Conservation (phyloP, 1,140 invertebrate species). For the Drosophila quadrilineata region DNA sequence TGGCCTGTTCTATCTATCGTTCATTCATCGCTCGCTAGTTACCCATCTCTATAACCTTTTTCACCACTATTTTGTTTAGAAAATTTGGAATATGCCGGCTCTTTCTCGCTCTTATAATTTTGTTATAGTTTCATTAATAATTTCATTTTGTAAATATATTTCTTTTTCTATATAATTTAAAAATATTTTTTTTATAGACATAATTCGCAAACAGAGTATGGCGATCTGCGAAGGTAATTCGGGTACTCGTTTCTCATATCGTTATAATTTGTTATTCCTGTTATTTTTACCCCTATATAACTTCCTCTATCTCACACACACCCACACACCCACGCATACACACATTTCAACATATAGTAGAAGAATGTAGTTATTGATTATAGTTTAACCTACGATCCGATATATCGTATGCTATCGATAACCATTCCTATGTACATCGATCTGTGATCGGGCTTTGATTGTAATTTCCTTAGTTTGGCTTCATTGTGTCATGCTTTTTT, state of each 20-base stretch:
- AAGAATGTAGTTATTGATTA: too few relatives aligned
- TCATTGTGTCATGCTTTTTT: too few relatives aligned
- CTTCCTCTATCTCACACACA: not conserved
- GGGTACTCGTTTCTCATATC: slow-evolving; percentile 31
- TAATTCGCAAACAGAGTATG: slow-evolving; percentile 81
- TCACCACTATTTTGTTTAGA: not conserved
- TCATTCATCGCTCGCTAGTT: not conserved
- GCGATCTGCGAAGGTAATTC: slow-evolving; percentile 69
- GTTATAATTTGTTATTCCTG: slow-evolving; percentile 17
- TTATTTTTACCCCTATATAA: not conserved
- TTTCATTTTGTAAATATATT: slow-evolving; percentile 19
- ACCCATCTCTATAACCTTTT: not conserved
- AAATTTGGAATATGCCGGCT: too few relatives aligned
- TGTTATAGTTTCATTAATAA: slow-evolving; percentile 15
- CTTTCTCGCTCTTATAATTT: not conserved
- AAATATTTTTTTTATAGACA: slow-evolving; percentile 80
- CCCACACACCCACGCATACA: not conserved
- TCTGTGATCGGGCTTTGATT: too few relatives aligned
- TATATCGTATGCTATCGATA: too few relatives aligned
- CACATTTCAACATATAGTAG: too few relatives aligned
- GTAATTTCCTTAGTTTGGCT: too few relatives aligned
- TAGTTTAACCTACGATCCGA: too few relatives aligned
- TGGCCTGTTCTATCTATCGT: not conserved
- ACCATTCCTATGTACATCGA: too few relatives aligned
- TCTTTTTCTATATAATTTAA: slow-evolving; percentile 66